Evolutionary conservation across 2,797 vertebrate species (phyloP), one percentile per base, ranked within the genome.

Genomic region (Periparus ater): DNA sequence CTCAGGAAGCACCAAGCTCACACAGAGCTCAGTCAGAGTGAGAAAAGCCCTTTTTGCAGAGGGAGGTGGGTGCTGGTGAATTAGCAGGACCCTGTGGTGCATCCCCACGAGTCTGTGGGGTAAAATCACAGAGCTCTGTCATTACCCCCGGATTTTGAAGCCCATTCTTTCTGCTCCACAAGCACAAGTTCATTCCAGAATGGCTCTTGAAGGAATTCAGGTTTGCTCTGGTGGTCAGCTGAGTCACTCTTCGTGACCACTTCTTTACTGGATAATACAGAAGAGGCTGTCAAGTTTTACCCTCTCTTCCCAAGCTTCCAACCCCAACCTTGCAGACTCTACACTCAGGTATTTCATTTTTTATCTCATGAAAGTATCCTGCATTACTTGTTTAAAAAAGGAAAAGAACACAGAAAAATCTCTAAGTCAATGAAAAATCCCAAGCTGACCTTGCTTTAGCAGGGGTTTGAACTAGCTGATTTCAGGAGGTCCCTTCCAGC

Each of bases 71-170:
- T 58, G 68, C 70, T 62, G 58, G 16, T 82, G n/a, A 7, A 5
- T 65, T 57, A 80, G 23, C 55, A 70, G 38, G 32, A 61, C 30
- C 13, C 15, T 18, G 57, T 47, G 5, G 1, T 13, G 9, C 2
- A 0, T 38, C 20, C 2, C 2, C 34, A 20, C 1, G 0, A 60
- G 13, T 11, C 32, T 81, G 15, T 1, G 1, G 30, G 27, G 22
- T 72, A 78, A 91, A 93, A 78, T 34, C 51, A 9, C 0, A 0
- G 15, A 67, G 11, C 4, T 63, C 9, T 3, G 2, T 13, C 14
- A 8, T 72, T 17, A 27, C 11, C 32, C 65, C 17, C 7, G 15
- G 13, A 19, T 60, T 85, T 22, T 88, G 50, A 61, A 85, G 16
- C 8, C 11, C 6, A 0, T 1, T 0, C 36, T 77, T 34, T 67